A percentile compares a stretch with the other conserved stretches of the same genome.
These are phyloP conservation scores for Anser cygnoides DNA, from an alignment of 2,113 vertebrate species.

Conservation along the genomic window DNA sequence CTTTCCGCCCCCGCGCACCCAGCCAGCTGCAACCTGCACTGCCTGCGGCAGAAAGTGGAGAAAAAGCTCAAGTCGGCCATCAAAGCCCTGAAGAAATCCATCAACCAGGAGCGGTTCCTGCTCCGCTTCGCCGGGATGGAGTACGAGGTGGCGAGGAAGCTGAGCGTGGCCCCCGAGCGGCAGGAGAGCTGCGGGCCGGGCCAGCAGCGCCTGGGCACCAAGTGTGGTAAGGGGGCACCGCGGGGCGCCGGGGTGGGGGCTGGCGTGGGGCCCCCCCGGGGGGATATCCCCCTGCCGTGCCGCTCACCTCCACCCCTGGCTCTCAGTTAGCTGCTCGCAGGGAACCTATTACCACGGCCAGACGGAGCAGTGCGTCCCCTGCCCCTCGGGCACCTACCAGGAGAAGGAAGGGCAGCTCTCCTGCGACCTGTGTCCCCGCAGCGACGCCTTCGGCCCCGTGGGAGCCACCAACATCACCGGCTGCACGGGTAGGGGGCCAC, in stretches of 20 bases:
- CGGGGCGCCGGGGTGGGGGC: not conserved
- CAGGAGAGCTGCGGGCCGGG: constrained; percentile 86
- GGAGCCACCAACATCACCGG: constrained; percentile 93
- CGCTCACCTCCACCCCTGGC: constrained; percentile 74
- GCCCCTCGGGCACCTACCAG: constrained; percentile 94
- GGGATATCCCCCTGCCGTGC: constrained; percentile 6
- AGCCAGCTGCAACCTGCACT: constrained; percentile 91
- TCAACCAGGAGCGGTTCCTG: constrained; percentile 97
- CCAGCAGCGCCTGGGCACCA: constrained; percentile 84
- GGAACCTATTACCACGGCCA: constrained; percentile 97
- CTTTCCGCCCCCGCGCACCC: not conserved
- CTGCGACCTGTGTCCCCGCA: constrained; percentile 96
- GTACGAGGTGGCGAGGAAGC: constrained; percentile 94
- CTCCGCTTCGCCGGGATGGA: constrained; percentile 92
- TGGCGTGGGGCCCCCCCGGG: not conserved
- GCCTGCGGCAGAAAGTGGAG: constrained; percentile 92
- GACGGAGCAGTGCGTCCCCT: constrained; percentile 92
- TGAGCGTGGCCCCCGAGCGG: constrained; percentile 72
- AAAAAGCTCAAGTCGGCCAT: constrained; percentile 91
- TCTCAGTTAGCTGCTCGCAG: constrained; percentile 95
- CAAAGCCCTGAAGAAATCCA: constrained; percentile 96
- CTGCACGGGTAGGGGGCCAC: constrained; percentile 84
- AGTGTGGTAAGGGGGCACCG: constrained; percentile 90
- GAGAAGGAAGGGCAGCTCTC: constrained; percentile 97
- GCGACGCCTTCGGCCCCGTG: constrained; percentile 87